phyloP scores from a whole-genome alignment of 2,888 invertebrate species.

The Hypena proboscidalis region DNA sequence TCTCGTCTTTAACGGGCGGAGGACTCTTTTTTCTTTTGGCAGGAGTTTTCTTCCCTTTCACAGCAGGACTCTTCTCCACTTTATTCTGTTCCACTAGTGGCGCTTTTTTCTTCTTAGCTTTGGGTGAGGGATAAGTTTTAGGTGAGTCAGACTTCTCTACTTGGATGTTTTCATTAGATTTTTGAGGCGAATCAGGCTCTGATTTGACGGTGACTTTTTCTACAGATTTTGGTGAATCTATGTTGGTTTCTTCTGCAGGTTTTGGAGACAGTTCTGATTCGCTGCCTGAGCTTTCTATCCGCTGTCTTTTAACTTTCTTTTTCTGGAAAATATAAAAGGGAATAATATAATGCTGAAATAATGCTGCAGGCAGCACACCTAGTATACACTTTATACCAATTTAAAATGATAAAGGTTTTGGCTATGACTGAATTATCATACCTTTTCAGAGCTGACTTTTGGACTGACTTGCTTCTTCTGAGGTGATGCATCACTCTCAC shows the following conservation, averaged over 20 bases:
- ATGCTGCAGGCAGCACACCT: too few relatives aligned
- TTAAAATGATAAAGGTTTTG: neutral
- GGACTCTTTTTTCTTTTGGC: neutral
- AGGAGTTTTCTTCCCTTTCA: conserved; percentile 6
- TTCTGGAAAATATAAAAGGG: conserved; percentile 45
- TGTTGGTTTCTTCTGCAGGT: neutral
- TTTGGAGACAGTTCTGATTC: conserved; percentile 51
- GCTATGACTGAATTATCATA: conserved; percentile 15
- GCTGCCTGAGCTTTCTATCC: conserved; percentile 73
- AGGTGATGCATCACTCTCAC: conserved; percentile 56
- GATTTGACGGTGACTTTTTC: conserved; percentile 42
- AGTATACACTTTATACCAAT: too few relatives aligned
- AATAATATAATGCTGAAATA: too few relatives aligned
- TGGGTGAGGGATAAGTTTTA: conserved; percentile 66
- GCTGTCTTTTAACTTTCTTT: conserved; percentile 66
- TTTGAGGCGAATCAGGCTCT: conserved; percentile 49
- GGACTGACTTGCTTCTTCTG: conserved; percentile 39
- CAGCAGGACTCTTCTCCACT: neutral
- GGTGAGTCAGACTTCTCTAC: conserved; percentile 49
- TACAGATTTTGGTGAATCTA: conserved; percentile 13
- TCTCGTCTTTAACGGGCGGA: neutral
- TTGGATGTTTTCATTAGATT: conserved; percentile 57
- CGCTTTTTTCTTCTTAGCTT: conserved; percentile 50
- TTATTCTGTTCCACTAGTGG: conserved; percentile 13
- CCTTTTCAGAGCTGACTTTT: conserved; percentile 43